Percentiles rank a stretch among this genome's conserved stretches.
These are phyloP conservation scores for Channa argus DNA, from an alignment of 2,113 vertebrate species.

Conservation along the genomic window DNA sequence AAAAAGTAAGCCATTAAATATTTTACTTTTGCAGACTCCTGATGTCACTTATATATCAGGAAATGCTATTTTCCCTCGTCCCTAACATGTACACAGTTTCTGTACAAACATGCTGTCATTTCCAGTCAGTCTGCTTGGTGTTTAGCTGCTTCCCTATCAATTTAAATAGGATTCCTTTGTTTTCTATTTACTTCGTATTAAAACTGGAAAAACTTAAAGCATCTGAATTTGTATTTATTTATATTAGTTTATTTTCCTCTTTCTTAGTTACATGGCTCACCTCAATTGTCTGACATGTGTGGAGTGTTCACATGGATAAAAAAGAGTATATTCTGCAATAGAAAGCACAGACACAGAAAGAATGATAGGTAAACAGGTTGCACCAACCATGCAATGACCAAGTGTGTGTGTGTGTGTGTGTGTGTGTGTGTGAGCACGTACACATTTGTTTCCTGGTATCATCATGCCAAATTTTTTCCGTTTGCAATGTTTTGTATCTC, in stretches of 20 bases:
- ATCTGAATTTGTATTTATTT: background rate
- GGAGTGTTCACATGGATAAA: conserved; percentile 17
- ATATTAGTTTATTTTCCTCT: background rate
- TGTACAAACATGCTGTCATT: background rate
- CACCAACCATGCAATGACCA: background rate
- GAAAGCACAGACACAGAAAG: background rate
- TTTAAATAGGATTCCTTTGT: no score
- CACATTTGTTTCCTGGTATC: background rate
- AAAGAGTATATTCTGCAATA: background rate
- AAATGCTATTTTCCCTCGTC: background rate
- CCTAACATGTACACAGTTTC: no score
- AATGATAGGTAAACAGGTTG: conserved; percentile 11
- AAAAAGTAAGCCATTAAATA: conserved; percentile 13
- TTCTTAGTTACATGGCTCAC: background rate
- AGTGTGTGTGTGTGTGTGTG: background rate
- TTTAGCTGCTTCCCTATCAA: background rate
- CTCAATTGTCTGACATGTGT: conserved; percentile 12
- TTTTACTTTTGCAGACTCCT: background rate
- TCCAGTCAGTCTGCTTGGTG: no score
- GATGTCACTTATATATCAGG: background rate
- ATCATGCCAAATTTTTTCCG: background rate
- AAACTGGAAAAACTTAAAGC: no score
- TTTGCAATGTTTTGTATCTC: background rate
- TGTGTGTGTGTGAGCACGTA: background rate
- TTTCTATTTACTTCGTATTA: background rate